A percentile compares a stretch with the other conserved stretches of the same genome.
Evolutionary conservation across 1,140 invertebrate species (phyloP).

Genomic region (Agrypnia vestita): DNA sequence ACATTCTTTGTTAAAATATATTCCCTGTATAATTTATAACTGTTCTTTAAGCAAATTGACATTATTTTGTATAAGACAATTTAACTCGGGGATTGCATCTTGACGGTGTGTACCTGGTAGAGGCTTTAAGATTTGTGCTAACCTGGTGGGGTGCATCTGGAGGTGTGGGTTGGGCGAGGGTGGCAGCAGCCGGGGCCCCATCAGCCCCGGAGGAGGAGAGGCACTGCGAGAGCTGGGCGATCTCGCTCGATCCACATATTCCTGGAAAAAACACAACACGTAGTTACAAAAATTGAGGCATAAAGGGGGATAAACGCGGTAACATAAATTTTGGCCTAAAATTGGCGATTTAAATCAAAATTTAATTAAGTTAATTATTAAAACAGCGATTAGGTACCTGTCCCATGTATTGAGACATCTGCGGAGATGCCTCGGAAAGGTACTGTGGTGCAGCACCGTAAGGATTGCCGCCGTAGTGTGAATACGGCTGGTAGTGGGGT

Average conservation of each 20-base stretch:
- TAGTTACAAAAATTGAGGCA: too few relatives aligned
- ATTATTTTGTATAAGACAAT: too few relatives aligned
- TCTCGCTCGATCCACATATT: constrained; percentile 58
- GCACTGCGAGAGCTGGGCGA: constrained; percentile 57
- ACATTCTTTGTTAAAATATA: too few relatives aligned
- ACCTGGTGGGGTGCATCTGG: constrained; percentile 56
- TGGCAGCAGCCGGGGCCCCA: constrained; percentile 53
- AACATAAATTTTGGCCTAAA: too few relatives aligned
- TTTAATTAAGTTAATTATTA: not conserved
- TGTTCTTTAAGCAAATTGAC: too few relatives aligned
- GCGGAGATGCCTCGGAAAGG: constrained; percentile 67
- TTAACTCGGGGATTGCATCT: too few relatives aligned
- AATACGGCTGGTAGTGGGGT: constrained; percentile 69
- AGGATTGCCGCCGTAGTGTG: constrained; percentile 69
- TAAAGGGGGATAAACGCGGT: too few relatives aligned
- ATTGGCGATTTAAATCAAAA: not conserved
- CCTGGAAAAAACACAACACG: constrained; percentile 41
- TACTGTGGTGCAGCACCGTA: constrained; percentile 69
- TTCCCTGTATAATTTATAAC: too few relatives aligned
- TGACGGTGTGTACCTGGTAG: too few relatives aligned
- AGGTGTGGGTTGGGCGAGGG: constrained; percentile 58
- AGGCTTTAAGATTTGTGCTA: not conserved
- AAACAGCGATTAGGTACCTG: constrained; percentile 63
- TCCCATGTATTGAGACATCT: constrained; percentile 69
- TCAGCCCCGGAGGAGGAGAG: constrained; percentile 55